phyloP scores from a whole-genome alignment of 2,797 vertebrate genomes.

The Danio tinwini region DNA sequence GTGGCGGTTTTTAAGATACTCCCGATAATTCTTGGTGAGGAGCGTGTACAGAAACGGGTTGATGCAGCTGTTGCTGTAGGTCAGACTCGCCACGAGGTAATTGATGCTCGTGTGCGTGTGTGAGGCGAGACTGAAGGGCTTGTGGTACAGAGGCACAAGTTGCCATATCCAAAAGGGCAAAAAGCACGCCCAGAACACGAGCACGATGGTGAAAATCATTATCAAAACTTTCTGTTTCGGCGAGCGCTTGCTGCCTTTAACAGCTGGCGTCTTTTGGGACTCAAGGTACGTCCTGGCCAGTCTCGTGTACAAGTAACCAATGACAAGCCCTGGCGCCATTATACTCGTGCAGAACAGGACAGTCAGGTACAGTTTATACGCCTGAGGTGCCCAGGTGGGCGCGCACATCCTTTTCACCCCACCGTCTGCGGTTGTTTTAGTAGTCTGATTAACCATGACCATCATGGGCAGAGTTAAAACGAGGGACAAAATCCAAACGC shows the following conservation, averaged over 20 bases:
- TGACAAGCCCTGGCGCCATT: conserved; percentile 89
- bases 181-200: conserved; percentile 93
- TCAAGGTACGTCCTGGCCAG: conserved; percentile 88
- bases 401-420: conserved; percentile 87
- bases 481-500: conserved; percentile 86
- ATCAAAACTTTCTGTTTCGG: conserved; percentile 89
- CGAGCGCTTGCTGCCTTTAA: conserved; percentile 78
- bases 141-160: conserved; percentile 86
- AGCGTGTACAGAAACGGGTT: conserved; percentile 87
- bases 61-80: conserved; percentile 88
- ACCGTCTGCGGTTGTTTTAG: conserved; percentile 70
- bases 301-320: conserved; percentile 87
- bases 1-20: conserved; percentile 86
- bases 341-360: conserved; percentile 91
- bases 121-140: conserved; percentile 80
- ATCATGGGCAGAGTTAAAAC: conserved; percentile 89
- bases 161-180: conserved; percentile 95
- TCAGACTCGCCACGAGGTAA: conserved; percentile 88
- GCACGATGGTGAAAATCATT: conserved; percentile 91
- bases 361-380: conserved; percentile 88
- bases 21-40: conserved; percentile 85
- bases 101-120: conserved; percentile 90
- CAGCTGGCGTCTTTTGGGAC: conserved; percentile 81
- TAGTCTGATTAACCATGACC: conserved; percentile 86
- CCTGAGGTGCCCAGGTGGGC: conserved; percentile 85